Evolutionary conservation across 2,888 invertebrate species (phyloP), one percentile per base, ranked within the genome.

Genomic region (Melanchra persicariae): DNA sequence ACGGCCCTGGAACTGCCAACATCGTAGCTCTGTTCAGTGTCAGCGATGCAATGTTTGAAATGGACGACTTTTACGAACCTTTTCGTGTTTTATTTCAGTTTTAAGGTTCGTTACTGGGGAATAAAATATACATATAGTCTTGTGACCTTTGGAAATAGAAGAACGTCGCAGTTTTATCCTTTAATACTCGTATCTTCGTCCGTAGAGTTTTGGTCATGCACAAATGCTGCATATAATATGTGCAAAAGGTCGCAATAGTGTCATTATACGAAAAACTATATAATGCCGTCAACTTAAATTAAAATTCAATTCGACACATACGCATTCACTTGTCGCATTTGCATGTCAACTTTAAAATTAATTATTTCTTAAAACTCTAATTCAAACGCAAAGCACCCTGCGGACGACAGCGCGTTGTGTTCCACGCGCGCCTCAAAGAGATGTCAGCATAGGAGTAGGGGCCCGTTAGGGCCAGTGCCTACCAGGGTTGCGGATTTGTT

Each of bases 21-120:
- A 64, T 54, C 15, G 24, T 22, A 52, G 43, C 26, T 73, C 75
- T 79, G 81, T 67, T 71, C 40, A 61, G 12, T 57, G 54, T 80
- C 37, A 24, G 19, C 30, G 9, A 10, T 54, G 67, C 62, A 43
- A 19, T 54, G 59, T 78, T 62, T 51, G 7, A 58, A 58, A 58
- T 19, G n/a, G 30, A 52, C 24, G 40, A 58, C 37, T 58, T 52
- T 70, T 52, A 76, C 22, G 40, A 61, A 76, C 30, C 24, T 15
- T 70, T 22, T 19, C 34, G 10, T 9, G 49, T 74, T 60, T 55
- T 45, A 40, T 52, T 40, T 40, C 19, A 55, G 49, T 10, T 76
- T 62, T 72, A 22, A 19, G 4, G 45, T 49, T 51, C 24, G 17
- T 40, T 30, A 68, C 24, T 12, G 8, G 34, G 24, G 26, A n/a